Evolutionary conservation across 2,797 vertebrate species (phyloP), one percentile per base, ranked within the genome.

Genomic region (Anguilla marmorata): DNA sequence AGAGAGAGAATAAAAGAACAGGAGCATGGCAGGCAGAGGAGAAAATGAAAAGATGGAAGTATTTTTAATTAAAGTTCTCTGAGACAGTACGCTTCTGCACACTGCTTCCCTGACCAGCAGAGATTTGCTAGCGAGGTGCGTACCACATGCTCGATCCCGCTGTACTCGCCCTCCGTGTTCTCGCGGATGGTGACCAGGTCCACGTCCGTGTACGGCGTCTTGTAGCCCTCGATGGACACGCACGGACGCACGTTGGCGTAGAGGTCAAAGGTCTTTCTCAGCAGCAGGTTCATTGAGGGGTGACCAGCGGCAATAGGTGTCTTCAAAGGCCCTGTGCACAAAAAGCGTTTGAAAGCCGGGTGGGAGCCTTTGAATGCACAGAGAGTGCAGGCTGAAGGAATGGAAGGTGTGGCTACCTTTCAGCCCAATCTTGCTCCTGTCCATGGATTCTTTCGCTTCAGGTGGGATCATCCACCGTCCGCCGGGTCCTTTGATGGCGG

Each of bases 91-190:
- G 1, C 69, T 21, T 41, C 14, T 76, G 74, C 16, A 7, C 37
- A 12, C 30, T 14, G 8, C 8, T 11, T 41, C 74, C 12, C 19
- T 41, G 14, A 37, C 33, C 74, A 37, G 74, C 33, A 84, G 7
- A 7, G 14, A 19, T 56, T 58, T 27, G 21, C 12, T 2, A 58
- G 12, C 12, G 27, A 72, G 82, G 19, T 1, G 93, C 97, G 2
- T 94, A 99, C 98, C 97, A 97, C 92, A 0, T 99, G 98, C 93
- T 99, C 98, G 54, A 99, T 99, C 1, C 98, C 98, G 72, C 98
- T 99, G 94, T 99, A 99, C 92, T 99, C 98, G 86, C 98, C 98
- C 91, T 99, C 98, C 0, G 98, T 99, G 95, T 99, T 99, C 95
- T 99, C 98, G 2, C 98, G 96, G 87, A 99, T 99, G 87, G 98